phyloP scores from a whole-genome alignment of 2,797 vertebrate species.

The Phataginus tricuspis region DNA sequence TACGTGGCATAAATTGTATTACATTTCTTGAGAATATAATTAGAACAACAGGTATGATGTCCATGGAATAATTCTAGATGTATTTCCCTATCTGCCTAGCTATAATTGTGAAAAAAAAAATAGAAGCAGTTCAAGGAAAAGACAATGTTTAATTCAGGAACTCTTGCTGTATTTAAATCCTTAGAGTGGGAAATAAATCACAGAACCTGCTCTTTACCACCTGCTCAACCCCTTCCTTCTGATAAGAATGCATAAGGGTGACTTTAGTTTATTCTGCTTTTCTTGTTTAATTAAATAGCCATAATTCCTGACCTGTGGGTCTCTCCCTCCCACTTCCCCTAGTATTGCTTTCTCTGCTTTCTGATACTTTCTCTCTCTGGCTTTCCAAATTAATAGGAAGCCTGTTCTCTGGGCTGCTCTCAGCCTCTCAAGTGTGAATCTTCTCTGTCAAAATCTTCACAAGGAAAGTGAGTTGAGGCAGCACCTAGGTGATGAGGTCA shows the following conservation, averaged over 20 bases:
- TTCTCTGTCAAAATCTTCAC: conserved; percentile 45
- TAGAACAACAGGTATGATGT: not conserved
- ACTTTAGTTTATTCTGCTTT: not conserved
- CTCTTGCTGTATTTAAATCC: conserved; percentile 19
- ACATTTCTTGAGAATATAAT: not conserved
- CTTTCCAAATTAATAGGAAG: conserved; percentile 61
- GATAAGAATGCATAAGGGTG: not conserved
- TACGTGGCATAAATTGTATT: not conserved
- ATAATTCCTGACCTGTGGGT: not conserved
- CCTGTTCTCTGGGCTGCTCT: not conserved
- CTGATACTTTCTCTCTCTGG: conserved; percentile 7
- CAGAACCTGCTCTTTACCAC: not conserved
- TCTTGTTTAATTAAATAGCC: conserved; percentile 44
- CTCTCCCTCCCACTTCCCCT: not conserved
- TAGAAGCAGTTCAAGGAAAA: conserved; percentile 18
- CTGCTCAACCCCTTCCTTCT: not conserved
- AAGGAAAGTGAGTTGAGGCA: conserved; percentile 49
- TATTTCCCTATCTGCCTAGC: not conserved
- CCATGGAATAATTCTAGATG: not conserved
- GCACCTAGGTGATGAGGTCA: conserved; percentile 39
- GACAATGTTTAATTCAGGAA: conserved; percentile 18
- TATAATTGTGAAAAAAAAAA: not conserved
- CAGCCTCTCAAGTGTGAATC: conserved; percentile 57
- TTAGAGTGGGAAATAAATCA: not conserved
- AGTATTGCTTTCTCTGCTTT: not conserved